Evolutionary conservation across 2,797 vertebrate species (phyloP).

Genomic region (Tapirus indicus): DNA sequence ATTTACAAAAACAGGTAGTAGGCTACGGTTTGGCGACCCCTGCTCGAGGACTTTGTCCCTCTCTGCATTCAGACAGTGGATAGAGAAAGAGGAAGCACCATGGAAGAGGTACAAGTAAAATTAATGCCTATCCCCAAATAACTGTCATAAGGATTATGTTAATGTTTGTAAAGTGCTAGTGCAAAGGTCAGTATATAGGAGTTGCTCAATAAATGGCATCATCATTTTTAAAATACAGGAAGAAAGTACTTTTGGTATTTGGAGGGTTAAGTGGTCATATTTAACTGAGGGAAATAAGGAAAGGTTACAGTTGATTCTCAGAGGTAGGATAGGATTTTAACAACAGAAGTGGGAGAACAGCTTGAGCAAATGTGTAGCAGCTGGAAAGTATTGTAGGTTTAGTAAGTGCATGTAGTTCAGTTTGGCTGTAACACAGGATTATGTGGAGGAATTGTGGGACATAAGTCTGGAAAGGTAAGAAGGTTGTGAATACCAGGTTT

Average conservation of each 20-base stretch:
- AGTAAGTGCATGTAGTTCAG: background rate
- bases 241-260: conserved; percentile 27
- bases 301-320: conserved; percentile 29
- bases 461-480: background rate
- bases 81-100: background rate
- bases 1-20: background rate
- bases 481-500: background rate
- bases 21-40: background rate
- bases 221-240: conserved; percentile 4
- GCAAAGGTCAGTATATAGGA: background rate
- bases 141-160: background rate
- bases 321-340: conserved; percentile 13
- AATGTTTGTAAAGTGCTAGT: background rate
- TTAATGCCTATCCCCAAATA: background rate
- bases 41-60: background rate
- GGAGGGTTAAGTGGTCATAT: background rate
- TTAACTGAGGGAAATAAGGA: background rate
- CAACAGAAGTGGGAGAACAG: background rate
- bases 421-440: background rate
- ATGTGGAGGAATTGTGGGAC: background rate
- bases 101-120: background rate
- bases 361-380: background rate
- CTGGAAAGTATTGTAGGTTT: background rate
- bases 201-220: conserved; percentile 11
- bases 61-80: background rate